Evolutionary conservation across 2,888 invertebrate species (phyloP).

Genomic region (Anodontia alba): DNA sequence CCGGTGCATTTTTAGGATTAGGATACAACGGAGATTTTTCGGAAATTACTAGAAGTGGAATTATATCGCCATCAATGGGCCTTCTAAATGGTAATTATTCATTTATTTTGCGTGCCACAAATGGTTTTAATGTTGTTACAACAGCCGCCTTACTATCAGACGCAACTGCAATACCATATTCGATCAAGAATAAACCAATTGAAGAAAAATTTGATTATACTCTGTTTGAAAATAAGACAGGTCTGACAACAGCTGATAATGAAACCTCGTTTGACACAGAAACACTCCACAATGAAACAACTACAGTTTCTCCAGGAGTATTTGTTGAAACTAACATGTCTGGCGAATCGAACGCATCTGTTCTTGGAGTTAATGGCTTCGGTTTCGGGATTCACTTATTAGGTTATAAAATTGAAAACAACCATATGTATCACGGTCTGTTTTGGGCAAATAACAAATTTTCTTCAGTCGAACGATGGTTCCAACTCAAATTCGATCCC

Average conservation of each 20-base stretch:
- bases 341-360: not conserved
- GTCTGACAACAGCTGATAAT: conserved; percentile 6
- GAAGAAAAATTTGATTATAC: conserved; percentile 27
- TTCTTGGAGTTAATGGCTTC: conserved; percentile 12
- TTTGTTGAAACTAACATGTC: not conserved
- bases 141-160: conserved; percentile 33
- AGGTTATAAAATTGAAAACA: conserved; percentile 34
- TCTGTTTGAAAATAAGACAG: conserved; percentile 32
- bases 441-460: conserved; percentile 52
- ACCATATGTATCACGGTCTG: conserved; percentile 38
- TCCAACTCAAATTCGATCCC: conserved; percentile 41
- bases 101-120: conserved; percentile 26
- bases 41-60: conserved; percentile 20
- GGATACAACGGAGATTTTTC: conserved; percentile 38
- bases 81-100: conserved; percentile 49
- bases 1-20: conserved; percentile 30
- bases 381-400: conserved; percentile 49
- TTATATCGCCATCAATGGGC: not conserved
- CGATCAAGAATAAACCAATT: conserved; percentile 12
- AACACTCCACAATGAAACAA: not conserved
- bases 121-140: conserved; percentile 43
- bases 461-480: conserved; percentile 26
- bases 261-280: not conserved
- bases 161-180: conserved; percentile 22
- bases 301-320: not conserved